Base-by-base conservation (phyloP, 2,797 vertebrate species). In the Momotus momota region DNA sequence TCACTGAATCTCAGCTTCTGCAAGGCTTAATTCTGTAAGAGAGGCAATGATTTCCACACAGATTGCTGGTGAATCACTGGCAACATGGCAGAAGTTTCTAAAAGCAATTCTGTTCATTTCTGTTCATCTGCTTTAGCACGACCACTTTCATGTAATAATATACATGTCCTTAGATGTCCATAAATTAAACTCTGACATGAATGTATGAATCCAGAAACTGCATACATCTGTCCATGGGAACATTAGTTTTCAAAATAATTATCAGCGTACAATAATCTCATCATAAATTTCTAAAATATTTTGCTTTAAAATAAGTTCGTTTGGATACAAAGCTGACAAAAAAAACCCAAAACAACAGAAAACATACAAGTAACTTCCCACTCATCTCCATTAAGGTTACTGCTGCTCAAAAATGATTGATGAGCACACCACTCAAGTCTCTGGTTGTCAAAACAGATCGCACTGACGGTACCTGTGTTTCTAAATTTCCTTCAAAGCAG, bases 381-480 rank as follows among this genome's bases (percentile, higher is more conserved):
- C 62, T 87, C 75, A 81, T 49, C 52, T 49, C 10, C 1, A 46
- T 67, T 48, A 86, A 70, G 72, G 26, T 29, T 88, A 43, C 46
- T 57, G n/a, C 85, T 77, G 66, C 78, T 86, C 38, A 9, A 8
- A 64, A 86, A n/a, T 31, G 48, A 96, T 5, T 80, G 88, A 94
- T 55, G 64, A 90, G 58, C 16, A 0, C 27, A 45, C 14, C 40
- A 64, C 67, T 84, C 55, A 84, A 80, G 64, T 31, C 54, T 75
- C 65, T 61, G 33, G 33, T 7, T 94, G 92, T 93, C 94, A 94
- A 86, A 95, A 77, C 41, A 94, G 45, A 81, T 41, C n/a, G 72
- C 23, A 45, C 52, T 45, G 48, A 73, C 55, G 46, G 70, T 29
- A 91, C 73, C 54, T 55, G 35, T 8, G 0, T 64, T 93, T 83